A percentile compares a stretch with the other conserved stretches of the same genome.
phyloP scores from a whole-genome alignment of 2,113 vertebrate genomes.

The Diadophis punctatus region DNA sequence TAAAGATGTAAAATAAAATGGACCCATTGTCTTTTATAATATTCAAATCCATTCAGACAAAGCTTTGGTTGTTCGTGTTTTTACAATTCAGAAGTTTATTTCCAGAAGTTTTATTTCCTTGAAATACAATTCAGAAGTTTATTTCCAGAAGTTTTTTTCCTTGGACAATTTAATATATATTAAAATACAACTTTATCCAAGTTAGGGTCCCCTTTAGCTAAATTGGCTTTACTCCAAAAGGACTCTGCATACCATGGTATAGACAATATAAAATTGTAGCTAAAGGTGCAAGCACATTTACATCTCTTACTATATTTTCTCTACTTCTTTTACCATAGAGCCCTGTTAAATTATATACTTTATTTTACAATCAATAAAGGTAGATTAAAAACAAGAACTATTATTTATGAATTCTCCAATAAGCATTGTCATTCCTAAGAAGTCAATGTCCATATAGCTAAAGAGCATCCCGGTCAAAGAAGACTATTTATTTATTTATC shows the following conservation, averaged over 20 bases:
- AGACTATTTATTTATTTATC: not conserved
- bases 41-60: not conserved
- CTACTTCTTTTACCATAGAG: not conserved
- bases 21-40: not conserved
- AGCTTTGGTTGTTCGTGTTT: not conserved
- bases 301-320: not conserved
- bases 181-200: not conserved
- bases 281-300: not conserved
- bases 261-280: not conserved
- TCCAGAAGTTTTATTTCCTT: not conserved
- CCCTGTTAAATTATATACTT: not conserved
- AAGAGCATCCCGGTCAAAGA: not conserved
- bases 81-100: not conserved
- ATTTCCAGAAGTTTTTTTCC: not conserved
- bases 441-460: not conserved
- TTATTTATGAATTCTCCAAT: not conserved
- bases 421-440: not conserved
- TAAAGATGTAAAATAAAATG: not conserved
- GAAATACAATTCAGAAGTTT: not conserved
- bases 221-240: not conserved
- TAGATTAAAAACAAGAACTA: not conserved
- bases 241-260: not conserved
- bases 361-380: not conserved
- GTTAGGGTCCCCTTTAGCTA: not conserved
- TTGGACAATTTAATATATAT: not conserved